Base-by-base conservation (phyloP, 1,140 invertebrate genomes). In the Macrobrachium rosenbergii region DNA sequence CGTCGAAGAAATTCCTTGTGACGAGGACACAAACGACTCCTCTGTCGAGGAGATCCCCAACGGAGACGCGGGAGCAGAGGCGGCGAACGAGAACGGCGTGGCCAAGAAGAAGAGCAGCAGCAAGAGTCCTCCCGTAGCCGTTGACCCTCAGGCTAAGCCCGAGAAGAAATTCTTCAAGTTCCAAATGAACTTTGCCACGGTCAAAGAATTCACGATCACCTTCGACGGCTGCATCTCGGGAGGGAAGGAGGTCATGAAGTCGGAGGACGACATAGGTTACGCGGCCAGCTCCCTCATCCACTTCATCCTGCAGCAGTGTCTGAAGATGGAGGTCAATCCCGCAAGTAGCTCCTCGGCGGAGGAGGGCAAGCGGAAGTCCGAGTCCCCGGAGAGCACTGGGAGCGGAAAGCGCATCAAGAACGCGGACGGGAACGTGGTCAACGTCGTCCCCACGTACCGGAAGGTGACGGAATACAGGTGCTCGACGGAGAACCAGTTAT, bases 291-390 rank as follows among this genome's bases (percentile, higher is more conserved):
- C 59, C 28, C 23, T 87, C 58, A 60, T 87, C 2, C 64, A 87
- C 16, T 87, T 87, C 81, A 67, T 59, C 2, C 59, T 87, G 28
- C 63, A 87, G 59, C 77, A 87, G 59, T 87, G 84, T 60, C 75
- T 87, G n/a, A 87, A 87, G 60, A 80, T 87, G 37, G 84, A 81
- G 17, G 67, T 81, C 2, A 80, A 76, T 37, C 60, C 73, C 14
- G 45, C 75, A 17, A 77, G 81, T 17, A 43, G 37, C 11, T n/a
- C 58, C 19, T n/a, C n/a, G n/a, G n/a, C 72, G 14, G 58, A 58
- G 21, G 58, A n/a, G 28, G 45, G 45, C 37, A 87, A 87, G 52
- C 80, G 84, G 21, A 87, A 87, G 60, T 59, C 77, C 60, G 5
- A 28, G 59, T 37, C 60, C 37, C 58, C 72, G 17, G 84, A 87